Evolutionary conservation across 2,888 invertebrate genomes (phyloP).

Genomic region (Crossocerus cetratus): DNA sequence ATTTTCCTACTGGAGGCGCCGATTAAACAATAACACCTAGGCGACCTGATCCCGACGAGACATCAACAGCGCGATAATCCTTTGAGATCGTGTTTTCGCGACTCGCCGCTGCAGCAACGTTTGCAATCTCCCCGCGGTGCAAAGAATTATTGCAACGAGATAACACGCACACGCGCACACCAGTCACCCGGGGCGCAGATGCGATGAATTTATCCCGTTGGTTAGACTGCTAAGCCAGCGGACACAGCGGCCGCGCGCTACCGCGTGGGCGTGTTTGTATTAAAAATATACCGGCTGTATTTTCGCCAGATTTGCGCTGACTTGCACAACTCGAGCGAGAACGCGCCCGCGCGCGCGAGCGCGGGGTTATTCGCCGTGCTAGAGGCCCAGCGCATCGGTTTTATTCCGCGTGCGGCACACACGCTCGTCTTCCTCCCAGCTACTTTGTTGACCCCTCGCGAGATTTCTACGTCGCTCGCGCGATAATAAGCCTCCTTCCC

Average conservation of each 20-base stretch:
- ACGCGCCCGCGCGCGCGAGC: too few relatives aligned
- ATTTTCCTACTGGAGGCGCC: too few relatives aligned
- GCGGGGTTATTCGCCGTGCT: constrained; percentile 4
- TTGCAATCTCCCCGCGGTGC: constrained; percentile 6
- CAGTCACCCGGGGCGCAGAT: constrained; percentile 4
- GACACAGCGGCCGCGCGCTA: not conserved
- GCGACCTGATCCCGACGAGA: too few relatives aligned
- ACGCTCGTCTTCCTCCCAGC: not conserved
- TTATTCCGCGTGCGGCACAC: constrained; percentile 5
- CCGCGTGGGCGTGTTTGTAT: constrained; percentile 4
- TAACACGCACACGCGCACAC: constrained; percentile 24
- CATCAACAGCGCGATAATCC: too few relatives aligned
- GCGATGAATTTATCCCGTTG: constrained; percentile 9
- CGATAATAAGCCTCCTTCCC: not conserved
- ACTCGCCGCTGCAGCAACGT: not conserved
- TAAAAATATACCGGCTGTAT: constrained; percentile 21
- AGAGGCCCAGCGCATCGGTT: constrained; percentile 9
- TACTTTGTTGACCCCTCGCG: not conserved
- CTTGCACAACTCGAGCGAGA: constrained; percentile 13
- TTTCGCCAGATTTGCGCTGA: constrained; percentile 13
- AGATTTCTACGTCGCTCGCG: constrained; percentile 18
- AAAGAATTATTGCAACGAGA: constrained; percentile 1
- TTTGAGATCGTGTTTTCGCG: too few relatives aligned
- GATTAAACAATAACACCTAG: too few relatives aligned
- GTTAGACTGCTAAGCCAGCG: not conserved